Evolutionary conservation across 2,113 vertebrate species (phyloP), one percentile per base, ranked within the genome.

Genomic region (Apteryx owenii): DNA sequence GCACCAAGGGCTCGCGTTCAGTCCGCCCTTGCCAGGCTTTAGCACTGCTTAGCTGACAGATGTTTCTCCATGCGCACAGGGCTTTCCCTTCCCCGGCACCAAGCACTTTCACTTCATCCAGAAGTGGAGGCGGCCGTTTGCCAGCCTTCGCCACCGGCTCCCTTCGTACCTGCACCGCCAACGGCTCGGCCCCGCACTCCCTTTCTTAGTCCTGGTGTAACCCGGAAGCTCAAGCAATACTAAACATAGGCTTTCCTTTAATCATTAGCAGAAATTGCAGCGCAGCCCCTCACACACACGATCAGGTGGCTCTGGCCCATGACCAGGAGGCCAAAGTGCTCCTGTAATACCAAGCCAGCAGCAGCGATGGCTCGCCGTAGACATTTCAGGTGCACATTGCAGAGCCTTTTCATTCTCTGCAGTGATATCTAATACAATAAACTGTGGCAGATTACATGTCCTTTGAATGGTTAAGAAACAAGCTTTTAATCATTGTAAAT

Each of bases 241-340:
- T 38, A 2, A 79, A 38, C 25, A 62, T 9, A 26, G 36, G 5
- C 19, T 58, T 73, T 8, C 4, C 54, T 81, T n/a, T 17, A 75
- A 5, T 5, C 3, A 10, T 2, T 33, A 89, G 20, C 58, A 89
- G 48, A 58, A 70, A 22, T 0, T 2, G 29, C 42, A 78, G 0
- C 3, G 3, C 38, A 77, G 60, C 65, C 61, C 50, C 8, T 33
- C 33, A 10, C 0, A 1, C 10, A 21, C 0, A 1, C 0, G 0
- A 71, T 14, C 18, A 60, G 64, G 19, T 0, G 1, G 8, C 61
- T 78, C 61, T 76, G 69, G 61, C 11, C 58, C 2, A 0, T 3
- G 28, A 48, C 1, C 3, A 36, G 29, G 26, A 33, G 64, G 56
- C 68, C 8, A 26, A 78, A 77, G 18, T 5, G 12, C 29, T 69